phyloP scores from a whole-genome alignment of 1,140 invertebrate species.

The Archivesica marissinica region DNA sequence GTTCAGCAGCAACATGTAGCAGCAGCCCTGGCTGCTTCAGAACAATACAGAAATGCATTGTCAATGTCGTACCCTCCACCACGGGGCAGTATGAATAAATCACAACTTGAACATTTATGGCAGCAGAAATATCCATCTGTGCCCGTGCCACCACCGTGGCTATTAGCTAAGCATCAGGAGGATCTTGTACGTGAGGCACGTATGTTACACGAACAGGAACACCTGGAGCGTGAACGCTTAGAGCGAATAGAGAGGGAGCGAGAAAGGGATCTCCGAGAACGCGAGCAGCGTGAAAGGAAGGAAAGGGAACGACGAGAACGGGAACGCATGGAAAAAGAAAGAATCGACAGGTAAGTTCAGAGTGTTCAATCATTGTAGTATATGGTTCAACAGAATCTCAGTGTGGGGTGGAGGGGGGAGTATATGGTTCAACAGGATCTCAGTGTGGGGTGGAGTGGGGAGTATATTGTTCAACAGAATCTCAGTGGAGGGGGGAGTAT shows the following conservation, averaged over 20 bases:
- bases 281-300: constrained; percentile 83
- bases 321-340: constrained; percentile 81
- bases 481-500: too few species aligned
- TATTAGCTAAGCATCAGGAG: constrained; percentile 80
- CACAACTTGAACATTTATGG: constrained; percentile 82
- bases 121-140: constrained; percentile 82
- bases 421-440: too few species aligned
- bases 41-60: constrained; percentile 63
- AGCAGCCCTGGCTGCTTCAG: constrained; percentile 61
- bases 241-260: constrained; percentile 75
- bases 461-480: too few species aligned
- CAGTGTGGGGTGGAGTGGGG: too few species aligned
- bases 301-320: constrained; percentile 84
- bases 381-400: too few species aligned
- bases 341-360: constrained; percentile 42
- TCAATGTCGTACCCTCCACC: constrained; percentile 67
- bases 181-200: constrained; percentile 82
- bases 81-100: constrained; percentile 75
- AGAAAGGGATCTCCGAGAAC: constrained; percentile 67
- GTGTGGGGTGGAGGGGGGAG: too few species aligned
- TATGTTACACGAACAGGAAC: constrained; percentile 83
- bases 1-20: constrained; percentile 75
- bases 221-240: constrained; percentile 75
- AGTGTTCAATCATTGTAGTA: too few species aligned
- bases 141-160: constrained; percentile 79